These are phyloP conservation scores for Anser cygnoides DNA, from an alignment of 2,113 vertebrate genomes.

Conservation along the genomic window DNA sequence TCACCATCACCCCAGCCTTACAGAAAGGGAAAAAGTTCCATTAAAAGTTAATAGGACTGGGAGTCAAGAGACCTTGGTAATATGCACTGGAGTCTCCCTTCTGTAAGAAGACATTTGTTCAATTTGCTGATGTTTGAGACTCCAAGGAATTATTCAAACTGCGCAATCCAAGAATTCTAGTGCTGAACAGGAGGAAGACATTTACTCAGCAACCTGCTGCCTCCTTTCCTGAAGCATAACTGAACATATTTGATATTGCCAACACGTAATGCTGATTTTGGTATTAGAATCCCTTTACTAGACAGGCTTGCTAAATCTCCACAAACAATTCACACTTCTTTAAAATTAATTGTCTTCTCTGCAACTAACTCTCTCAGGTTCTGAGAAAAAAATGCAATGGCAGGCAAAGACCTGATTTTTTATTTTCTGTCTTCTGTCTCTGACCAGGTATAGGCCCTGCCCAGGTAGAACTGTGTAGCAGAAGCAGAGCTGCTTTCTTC, in stretches of 20 bases:
- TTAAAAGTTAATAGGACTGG: constrained; percentile 37
- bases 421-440: background rate
- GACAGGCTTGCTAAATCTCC: background rate
- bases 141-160: constrained; percentile 5
- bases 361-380: background rate
- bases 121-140: background rate
- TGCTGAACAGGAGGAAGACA: accelerated
- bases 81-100: background rate
- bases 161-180: background rate
- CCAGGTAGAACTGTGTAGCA: background rate
- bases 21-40: background rate
- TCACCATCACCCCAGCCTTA: background rate
- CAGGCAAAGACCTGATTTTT: background rate
- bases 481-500: background rate
- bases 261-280: background rate
- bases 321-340: background rate
- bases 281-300: background rate
- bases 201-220: background rate
- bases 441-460: background rate
- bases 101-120: background rate
- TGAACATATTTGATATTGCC: background rate
- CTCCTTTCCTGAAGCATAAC: background rate
- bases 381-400: accelerated
- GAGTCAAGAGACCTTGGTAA: background rate
- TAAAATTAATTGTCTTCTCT: background rate